Evolutionary conservation across 2,113 vertebrate genomes (phyloP).

Genomic region (Heterotis niloticus): DNA sequence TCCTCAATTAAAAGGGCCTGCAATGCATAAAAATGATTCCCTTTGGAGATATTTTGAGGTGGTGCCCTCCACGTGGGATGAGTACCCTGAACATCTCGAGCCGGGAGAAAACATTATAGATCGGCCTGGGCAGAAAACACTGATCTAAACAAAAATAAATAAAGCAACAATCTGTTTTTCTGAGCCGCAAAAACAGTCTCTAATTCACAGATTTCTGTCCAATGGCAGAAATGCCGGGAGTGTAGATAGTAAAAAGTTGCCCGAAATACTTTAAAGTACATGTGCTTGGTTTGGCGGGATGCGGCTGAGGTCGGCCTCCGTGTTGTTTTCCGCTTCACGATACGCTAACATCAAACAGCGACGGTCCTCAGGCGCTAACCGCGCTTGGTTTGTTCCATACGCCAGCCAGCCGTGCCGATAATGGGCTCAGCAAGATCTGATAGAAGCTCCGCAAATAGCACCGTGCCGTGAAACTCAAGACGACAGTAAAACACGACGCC

Average conservation of each 20-base stretch:
- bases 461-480: background rate
- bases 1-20: background rate
- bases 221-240: background rate
- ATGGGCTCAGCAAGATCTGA: background rate
- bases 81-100: background rate
- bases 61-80: background rate
- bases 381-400: background rate
- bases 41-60: background rate
- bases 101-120: background rate
- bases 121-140: background rate
- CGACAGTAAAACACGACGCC: background rate
- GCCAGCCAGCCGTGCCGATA: background rate
- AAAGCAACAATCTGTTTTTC: background rate
- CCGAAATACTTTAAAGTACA: background rate
- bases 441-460: background rate
- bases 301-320: background rate
- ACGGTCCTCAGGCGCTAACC: background rate
- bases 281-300: background rate
- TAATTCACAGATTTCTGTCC: background rate
- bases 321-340: background rate
- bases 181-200: background rate
- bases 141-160: constrained; percentile 2
- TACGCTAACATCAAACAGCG: background rate
- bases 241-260: background rate
- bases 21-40: background rate